Evolutionary conservation across 2,113 vertebrate species (phyloP).

Genomic region (Agapornis roseicollis): DNA sequence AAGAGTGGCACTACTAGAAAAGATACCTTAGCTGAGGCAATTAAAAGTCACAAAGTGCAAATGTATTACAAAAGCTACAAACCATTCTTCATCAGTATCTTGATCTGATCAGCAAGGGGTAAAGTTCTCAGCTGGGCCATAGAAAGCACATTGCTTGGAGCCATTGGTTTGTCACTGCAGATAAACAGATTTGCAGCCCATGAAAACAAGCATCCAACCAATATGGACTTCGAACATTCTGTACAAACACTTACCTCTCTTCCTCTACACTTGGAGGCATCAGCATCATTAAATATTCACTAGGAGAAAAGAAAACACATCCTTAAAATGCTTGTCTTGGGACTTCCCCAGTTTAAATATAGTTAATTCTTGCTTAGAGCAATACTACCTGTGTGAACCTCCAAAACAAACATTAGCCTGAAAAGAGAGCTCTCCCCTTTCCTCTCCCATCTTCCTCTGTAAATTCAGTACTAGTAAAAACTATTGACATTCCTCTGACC

Average conservation of each 20-base stretch:
- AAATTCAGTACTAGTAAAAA: background rate
- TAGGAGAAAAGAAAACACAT: constrained; percentile 56
- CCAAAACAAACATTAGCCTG: background rate
- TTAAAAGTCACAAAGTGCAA: background rate
- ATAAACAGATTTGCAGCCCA: background rate
- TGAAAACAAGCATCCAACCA: background rate
- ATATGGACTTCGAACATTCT: background rate
- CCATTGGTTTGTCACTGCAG: constrained; percentile 84
- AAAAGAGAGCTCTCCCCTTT: background rate
- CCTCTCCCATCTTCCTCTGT: background rate
- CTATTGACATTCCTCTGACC: background rate
- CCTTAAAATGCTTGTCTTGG: background rate
- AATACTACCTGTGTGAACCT: background rate
- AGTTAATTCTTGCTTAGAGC: background rate
- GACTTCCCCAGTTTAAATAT: background rate
- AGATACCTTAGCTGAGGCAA: background rate
- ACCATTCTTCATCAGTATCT: constrained; percentile 98
- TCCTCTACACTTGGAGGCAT: constrained; percentile 92
- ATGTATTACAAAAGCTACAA: constrained; percentile 19
- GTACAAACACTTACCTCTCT: constrained; percentile 84
- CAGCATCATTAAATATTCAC: constrained; percentile 95
- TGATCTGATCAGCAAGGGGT: constrained; percentile 93
- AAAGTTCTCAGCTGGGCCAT: constrained; percentile 96
- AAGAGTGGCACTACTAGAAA: background rate
- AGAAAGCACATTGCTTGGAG: constrained; percentile 94